These are phyloP conservation scores for Aphis gossypii DNA, from an alignment of 1,140 invertebrate genomes.

Conservation along the genomic window DNA sequence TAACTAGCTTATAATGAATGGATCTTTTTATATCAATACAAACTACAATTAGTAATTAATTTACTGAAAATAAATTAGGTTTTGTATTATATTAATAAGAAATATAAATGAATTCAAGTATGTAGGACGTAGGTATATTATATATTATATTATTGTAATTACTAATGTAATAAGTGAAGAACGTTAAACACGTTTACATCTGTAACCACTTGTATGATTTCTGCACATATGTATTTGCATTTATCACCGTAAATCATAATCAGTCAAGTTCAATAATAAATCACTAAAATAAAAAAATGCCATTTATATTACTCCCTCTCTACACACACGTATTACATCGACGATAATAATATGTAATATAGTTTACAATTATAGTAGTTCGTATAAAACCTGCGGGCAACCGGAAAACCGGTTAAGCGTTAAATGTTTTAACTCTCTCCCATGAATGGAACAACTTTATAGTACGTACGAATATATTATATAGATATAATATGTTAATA, in stretches of 20 bases:
- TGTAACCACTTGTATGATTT: background rate
- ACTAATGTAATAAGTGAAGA: background rate
- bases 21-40: background rate
- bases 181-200: background rate
- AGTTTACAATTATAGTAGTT: slow-evolving; percentile 12
- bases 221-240: background rate
- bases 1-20: background rate
- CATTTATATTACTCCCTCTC: background rate
- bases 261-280: background rate
- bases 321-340: background rate
- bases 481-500: background rate
- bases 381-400: slow-evolving; percentile 33
- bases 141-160: background rate
- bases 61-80: background rate
- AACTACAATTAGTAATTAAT: background rate
- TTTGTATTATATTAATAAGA: background rate
- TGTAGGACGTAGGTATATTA: background rate
- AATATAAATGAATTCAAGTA: background rate
- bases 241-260: background rate
- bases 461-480: background rate
- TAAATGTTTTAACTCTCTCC: slow-evolving; percentile 29
- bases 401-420: slow-evolving; percentile 44
- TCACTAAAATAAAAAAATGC: background rate
- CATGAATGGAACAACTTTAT: slow-evolving; percentile 36
- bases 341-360: background rate